Evolutionary conservation across 30 jellyfish, hydroid and myxozoan genomes (phyloP), one percentile per base, ranked within the genome.

Genomic region (Turritopsis rubra): DNA sequence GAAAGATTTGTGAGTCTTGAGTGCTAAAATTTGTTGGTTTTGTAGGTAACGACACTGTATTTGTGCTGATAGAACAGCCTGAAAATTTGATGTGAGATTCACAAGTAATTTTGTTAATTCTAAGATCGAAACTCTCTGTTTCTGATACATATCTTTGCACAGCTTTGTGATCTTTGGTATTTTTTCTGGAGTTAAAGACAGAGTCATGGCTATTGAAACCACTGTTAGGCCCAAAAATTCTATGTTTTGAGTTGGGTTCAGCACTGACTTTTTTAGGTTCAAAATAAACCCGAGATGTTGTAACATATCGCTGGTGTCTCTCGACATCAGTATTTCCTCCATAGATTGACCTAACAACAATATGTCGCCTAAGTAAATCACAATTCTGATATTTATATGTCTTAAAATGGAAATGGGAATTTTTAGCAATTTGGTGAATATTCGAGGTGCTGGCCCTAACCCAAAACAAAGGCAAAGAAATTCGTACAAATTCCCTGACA

Each of bases 311-410:
- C 18, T n/a, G n/a, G 72, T 54, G 72, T 54, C 72, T 54, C 72
- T 54, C n/a, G 72, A 54, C 72, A 54, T 54, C 72, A 54, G n/a
- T 16, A 54, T 54, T 54, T 54, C 72, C 72, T 54, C 72, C 72
- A 54, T 54, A 54, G 72, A 54, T 54, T 54, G 72, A 54, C 72
- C 72, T 54, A 54, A n/a, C 73, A 75, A 75, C 84, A 75, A 73
- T 73, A 75, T 75, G 84, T 75, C 84, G 84, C 29, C 84, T 29
- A 75, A 21, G 52, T 75, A 75, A 16, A 75, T 75, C 29, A 75
- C 29, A 17, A 75, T 75, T 20, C 84, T 17, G 52, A 75, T 75
- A 27, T 75, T 75, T 75, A 75, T n/a, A 75, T 73, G 84, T n/a
- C 84, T 29, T 73, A 75, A n/a, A 19, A 75, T 29, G 17, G 84